Evolutionary conservation across 2,888 invertebrate genomes (phyloP).

Genomic region (Dryadula phaetusa): DNA sequence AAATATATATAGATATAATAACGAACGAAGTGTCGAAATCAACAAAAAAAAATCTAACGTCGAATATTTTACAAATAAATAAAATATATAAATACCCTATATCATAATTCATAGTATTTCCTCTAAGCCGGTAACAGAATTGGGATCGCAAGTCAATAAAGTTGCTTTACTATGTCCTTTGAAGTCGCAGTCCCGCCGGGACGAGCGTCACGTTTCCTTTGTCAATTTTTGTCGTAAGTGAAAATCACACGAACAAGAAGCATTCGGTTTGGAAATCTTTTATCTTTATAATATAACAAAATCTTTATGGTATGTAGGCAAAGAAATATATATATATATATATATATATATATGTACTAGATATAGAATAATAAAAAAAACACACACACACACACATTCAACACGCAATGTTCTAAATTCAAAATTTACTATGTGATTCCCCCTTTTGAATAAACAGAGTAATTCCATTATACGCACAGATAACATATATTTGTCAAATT

Average conservation of each 20-base stretch:
- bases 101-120: constrained; percentile 41
- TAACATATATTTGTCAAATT: neutral
- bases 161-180: constrained; percentile 66
- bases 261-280: constrained; percentile 13
- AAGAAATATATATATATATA: too few relatives aligned
- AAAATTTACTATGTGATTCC: too few relatives aligned
- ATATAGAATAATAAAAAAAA: too few relatives aligned
- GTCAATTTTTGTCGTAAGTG: constrained; percentile 32
- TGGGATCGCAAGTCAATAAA: constrained; percentile 64
- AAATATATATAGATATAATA: too few relatives aligned
- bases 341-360: too few relatives aligned
- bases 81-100: neutral
- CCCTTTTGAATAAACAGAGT: neutral
- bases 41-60: constrained; percentile 60
- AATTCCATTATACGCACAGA: neutral
- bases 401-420: too few relatives aligned
- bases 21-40: too few relatives aligned
- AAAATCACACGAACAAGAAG: constrained; percentile 20
- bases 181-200: constrained; percentile 68
- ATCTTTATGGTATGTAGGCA: too few relatives aligned
- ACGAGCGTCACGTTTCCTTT: constrained; percentile 39
- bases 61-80: constrained; percentile 72
- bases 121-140: constrained; percentile 19
- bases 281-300: constrained; percentile 2
- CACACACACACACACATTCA: too few relatives aligned